Percentiles rank a stretch among this genome's conserved stretches.
These are phyloP conservation scores for Murina feae DNA, from an alignment of 2,113 vertebrate species.

Conservation along the genomic window DNA sequence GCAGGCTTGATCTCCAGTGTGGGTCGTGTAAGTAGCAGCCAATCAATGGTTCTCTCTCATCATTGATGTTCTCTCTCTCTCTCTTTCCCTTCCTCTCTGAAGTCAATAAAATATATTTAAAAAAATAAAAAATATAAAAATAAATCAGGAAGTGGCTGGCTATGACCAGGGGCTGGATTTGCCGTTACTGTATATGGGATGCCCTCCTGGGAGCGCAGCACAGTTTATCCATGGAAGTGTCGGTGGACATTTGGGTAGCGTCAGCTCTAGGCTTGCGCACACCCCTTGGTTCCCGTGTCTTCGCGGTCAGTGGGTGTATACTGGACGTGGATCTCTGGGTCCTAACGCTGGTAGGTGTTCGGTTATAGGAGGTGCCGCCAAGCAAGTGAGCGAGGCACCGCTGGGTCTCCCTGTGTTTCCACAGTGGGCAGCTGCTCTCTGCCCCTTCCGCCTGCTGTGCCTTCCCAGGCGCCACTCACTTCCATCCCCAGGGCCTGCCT, in stretches of 20 bases:
- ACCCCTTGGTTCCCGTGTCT: rapidly evolving
- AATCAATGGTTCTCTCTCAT: too few species aligned
- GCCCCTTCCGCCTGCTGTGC: rapidly evolving
- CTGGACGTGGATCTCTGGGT: neutral
- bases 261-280: rapidly evolving
- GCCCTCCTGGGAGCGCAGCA: neutral
- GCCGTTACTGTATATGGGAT: rapidly evolving
- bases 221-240: neutral
- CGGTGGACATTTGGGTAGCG: neutral
- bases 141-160: neutral
- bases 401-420: neutral
- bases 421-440: rapidly evolving
- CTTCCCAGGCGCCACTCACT: neutral
- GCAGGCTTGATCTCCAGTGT: too few species aligned
- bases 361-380: rapidly evolving
- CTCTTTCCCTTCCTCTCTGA: too few species aligned
- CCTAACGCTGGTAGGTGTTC: rapidly evolving
- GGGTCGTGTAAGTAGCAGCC: too few species aligned
- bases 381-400: rapidly evolving
- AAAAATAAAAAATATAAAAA: neutral
- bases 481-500: neutral
- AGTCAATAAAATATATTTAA: too few species aligned
- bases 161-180: neutral
- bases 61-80: too few species aligned
- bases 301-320: rapidly evolving